These are phyloP conservation scores for Hemiprocne comata DNA, from an alignment of 2,113 vertebrate genomes.

Conservation along the genomic window DNA sequence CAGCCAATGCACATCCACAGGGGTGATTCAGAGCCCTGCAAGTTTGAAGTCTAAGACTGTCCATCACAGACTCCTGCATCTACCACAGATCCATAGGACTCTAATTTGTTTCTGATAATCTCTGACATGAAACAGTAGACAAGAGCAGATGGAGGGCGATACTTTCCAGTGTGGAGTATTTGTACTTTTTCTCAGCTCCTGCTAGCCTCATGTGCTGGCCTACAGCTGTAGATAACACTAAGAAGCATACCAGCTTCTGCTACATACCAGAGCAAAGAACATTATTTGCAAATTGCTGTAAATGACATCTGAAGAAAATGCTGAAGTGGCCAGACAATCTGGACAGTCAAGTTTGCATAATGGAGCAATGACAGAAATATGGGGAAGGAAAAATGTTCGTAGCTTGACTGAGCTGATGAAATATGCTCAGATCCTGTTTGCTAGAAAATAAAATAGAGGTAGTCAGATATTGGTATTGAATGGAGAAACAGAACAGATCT, in stretches of 20 bases:
- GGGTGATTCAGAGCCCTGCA: background rate
- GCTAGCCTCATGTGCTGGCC: background rate
- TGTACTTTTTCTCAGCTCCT: background rate
- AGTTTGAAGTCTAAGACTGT: background rate
- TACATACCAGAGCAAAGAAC: background rate
- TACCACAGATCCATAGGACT: background rate
- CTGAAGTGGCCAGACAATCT: background rate
- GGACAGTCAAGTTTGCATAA: constrained; percentile 1
- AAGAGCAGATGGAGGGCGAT: background rate
- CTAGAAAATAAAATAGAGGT: background rate
- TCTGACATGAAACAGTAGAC: background rate
- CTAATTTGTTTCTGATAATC: background rate
- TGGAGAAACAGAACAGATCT: background rate
- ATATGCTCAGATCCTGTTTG: background rate
- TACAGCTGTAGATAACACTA: background rate
- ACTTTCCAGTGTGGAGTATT: background rate
- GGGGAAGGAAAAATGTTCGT: background rate
- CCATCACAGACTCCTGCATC: background rate
- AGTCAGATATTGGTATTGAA: background rate
- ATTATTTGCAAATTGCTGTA: background rate
- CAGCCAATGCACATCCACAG: background rate
- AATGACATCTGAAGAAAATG: background rate
- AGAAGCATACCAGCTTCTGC: background rate
- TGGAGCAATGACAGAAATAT: background rate
- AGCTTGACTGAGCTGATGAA: background rate